phyloP scores from a whole-genome alignment of 1,140 invertebrate genomes.

The Caenorhabditis inopinata region DNA sequence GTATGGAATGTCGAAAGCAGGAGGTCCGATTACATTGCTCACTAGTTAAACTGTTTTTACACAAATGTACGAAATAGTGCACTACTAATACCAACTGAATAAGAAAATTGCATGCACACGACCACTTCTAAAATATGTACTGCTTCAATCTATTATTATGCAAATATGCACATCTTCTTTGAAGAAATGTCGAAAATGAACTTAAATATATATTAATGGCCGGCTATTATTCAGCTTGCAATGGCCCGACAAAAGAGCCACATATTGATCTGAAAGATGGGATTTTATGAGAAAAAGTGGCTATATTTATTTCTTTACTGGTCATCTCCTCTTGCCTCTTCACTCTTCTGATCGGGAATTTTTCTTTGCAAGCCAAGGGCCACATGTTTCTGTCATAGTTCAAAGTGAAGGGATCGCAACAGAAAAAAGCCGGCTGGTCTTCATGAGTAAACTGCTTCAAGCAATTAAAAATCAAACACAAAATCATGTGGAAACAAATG shows the following conservation, averaged over 20 bases:
- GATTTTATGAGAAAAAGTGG: conserved; percentile 23
- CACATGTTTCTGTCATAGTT: conserved; percentile 19
- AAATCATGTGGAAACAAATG: no score
- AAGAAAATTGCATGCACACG: no score
- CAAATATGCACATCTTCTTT: neutral
- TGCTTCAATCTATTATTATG: conserved; percentile 20
- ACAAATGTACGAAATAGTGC: no score
- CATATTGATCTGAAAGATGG: neutral
- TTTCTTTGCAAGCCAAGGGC: neutral
- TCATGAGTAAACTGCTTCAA: no score
- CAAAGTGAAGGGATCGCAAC: neutral
- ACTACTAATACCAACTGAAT: no score
- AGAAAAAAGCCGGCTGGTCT: neutral
- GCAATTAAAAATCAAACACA: no score
- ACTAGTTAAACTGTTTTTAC: no score
- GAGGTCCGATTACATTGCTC: neutral
- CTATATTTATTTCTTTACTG: neutral
- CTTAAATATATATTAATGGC: neutral
- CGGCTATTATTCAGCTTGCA: neutral
- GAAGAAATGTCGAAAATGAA: neutral
- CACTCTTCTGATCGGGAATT: neutral
- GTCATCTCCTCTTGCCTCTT: neutral
- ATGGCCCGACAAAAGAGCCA: neutral
- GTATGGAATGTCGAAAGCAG: neutral
- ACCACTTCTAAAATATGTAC: no score